Conservation (phyloP, 2,113 vertebrate genomes). For the Podarcis muralis region DNA sequence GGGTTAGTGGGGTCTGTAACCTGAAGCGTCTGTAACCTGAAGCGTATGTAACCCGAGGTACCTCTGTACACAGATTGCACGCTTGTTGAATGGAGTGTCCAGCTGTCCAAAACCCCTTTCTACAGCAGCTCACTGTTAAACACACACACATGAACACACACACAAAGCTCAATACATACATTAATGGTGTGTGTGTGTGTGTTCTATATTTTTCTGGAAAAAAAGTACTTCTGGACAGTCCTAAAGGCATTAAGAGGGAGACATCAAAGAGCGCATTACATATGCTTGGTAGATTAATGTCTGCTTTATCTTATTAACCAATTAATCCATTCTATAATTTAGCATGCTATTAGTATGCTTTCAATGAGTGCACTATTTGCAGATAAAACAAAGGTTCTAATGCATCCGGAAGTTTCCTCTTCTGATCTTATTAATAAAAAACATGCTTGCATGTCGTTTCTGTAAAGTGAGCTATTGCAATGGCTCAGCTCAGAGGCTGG, state of each 20-base stretch:
- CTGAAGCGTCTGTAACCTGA: too few relatives aligned
- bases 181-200: slow-evolving; percentile 16
- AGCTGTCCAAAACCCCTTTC: neutral
- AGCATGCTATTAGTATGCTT: slow-evolving; percentile 60
- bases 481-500: neutral
- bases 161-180: neutral
- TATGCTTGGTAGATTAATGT: slow-evolving; percentile 59
- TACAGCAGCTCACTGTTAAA: neutral
- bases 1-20: too few relatives aligned
- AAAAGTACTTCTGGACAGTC: slow-evolving; percentile 26
- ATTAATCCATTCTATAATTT: slow-evolving; percentile 70
- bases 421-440: slow-evolving; percentile 70
- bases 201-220: slow-evolving; percentile 21
- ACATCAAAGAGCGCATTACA: slow-evolving; percentile 47
- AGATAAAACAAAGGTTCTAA: slow-evolving; percentile 53
- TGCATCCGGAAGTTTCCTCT: slow-evolving; percentile 53
- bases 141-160: neutral
- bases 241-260: slow-evolving; percentile 29
- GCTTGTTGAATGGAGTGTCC: too few relatives aligned
- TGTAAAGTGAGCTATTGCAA: slow-evolving; percentile 19
- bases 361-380: slow-evolving; percentile 40
- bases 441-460: slow-evolving; percentile 39
- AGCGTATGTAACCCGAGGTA: too few relatives aligned
- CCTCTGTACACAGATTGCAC: too few relatives aligned
- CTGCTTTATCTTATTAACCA: slow-evolving; percentile 62